Evolutionary conservation across 1,140 invertebrate genomes (phyloP).

Genomic region (Meloidogyne floridensis): DNA sequence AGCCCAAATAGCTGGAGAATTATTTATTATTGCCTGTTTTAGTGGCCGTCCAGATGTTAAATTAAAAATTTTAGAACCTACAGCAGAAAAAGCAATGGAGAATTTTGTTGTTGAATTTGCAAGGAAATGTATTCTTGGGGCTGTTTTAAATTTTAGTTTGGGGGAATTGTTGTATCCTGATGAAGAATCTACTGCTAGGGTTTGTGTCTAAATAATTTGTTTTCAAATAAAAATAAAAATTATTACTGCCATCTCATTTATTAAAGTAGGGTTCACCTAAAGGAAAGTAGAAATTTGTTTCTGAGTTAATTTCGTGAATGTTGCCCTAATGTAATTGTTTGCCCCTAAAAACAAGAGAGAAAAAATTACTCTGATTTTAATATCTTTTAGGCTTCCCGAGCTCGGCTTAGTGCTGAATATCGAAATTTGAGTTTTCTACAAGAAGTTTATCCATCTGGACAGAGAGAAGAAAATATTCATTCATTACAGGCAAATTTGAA

Average conservation of each 20-base stretch:
- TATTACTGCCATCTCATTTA: too few relatives aligned
- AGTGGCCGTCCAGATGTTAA: slow-evolving; percentile 6
- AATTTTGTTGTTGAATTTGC: slow-evolving; percentile 5
- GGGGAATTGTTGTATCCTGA: slow-evolving; percentile 29
- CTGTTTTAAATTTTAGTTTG: slow-evolving; percentile 29
- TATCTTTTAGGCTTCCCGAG: background rate
- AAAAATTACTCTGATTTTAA: background rate
- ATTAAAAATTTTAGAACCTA: slow-evolving; percentile 7
- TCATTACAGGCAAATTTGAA: slow-evolving; percentile 13
- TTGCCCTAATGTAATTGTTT: too few relatives aligned
- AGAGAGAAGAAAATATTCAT: background rate
- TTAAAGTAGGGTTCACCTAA: too few relatives aligned
- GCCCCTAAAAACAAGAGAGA: too few relatives aligned
- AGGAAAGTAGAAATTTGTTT: too few relatives aligned
- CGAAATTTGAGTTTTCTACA: slow-evolving; percentile 23
- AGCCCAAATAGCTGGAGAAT: slow-evolving; percentile 19
- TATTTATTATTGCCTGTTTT: slow-evolving; percentile 31
- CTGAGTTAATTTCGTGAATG: too few relatives aligned
- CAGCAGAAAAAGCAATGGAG: slow-evolving; percentile 6
- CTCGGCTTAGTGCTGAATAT: slow-evolving; percentile 25
- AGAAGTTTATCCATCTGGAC: slow-evolving; percentile 17
- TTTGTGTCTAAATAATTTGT: background rate
- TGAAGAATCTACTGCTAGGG: slow-evolving; percentile 13
- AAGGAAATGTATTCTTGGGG: slow-evolving; percentile 14
- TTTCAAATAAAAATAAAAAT: too few relatives aligned